These are phyloP conservation scores for Steinernema feltiae DNA, from an alignment of 1,140 invertebrate genomes.

Conservation along the genomic window DNA sequence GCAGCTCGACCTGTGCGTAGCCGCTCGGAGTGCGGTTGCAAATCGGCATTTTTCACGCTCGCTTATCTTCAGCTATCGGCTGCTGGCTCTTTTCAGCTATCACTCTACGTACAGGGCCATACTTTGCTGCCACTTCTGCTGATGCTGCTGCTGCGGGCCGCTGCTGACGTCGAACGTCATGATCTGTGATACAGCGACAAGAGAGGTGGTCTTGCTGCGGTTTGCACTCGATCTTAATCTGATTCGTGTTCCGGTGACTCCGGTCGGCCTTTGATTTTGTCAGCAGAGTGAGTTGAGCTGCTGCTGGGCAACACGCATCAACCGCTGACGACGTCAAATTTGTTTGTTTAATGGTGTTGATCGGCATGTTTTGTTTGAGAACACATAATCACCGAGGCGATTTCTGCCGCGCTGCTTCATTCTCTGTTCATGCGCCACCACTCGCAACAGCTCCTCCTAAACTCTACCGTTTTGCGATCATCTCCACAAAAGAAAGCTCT, in stretches of 20 bases:
- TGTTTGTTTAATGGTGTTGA: background rate
- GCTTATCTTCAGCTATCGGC: slow-evolving; percentile 6
- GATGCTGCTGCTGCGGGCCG: too few relatives aligned
- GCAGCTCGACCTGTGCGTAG: background rate
- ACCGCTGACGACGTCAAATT: background rate
- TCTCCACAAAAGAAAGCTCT: too few relatives aligned
- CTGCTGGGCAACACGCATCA: too few relatives aligned
- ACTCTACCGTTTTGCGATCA: too few relatives aligned
- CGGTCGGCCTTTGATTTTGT: background rate
- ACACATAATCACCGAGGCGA: background rate
- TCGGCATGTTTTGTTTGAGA: background rate
- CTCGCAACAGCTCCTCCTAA: too few relatives aligned
- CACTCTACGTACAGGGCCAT: background rate
- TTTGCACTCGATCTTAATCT: slow-evolving; percentile 11
- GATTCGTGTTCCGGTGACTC: too few relatives aligned
- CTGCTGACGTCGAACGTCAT: background rate
- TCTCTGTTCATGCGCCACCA: too few relatives aligned
- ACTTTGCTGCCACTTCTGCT: too few relatives aligned
- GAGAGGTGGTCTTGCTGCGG: background rate
- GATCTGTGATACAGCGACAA: background rate
- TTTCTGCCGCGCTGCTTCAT: too few relatives aligned
- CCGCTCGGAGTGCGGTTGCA: slow-evolving; percentile 7
- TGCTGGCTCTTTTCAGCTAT: background rate
- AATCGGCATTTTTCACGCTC: slow-evolving; percentile 5
- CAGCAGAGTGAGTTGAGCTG: too few relatives aligned